Evolutionary conservation across 2,797 vertebrate genomes (phyloP), one percentile per base, ranked within the genome.

Genomic region (Sus cebifrons): DNA sequence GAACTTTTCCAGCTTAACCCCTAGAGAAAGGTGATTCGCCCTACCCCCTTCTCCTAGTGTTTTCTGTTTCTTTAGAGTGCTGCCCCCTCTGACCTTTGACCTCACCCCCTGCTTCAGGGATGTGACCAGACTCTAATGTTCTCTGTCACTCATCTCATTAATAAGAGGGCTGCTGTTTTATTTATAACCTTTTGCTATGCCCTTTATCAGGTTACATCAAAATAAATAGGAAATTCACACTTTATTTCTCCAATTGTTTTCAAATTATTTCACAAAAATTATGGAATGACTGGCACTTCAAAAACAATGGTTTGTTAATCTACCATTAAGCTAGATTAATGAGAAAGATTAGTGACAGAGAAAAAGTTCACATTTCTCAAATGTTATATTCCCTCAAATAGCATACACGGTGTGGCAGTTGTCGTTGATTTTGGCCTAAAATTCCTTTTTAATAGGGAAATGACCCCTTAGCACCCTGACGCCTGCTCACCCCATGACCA

Each of bases 301-400:
- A n/a, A 96, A 93, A 94, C 56, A 92, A 74, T 5, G 27, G 78
- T 60, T 89, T 71, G 27, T 44, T 91, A 25, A 79, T 65, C 52
- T 79, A 87, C 52, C 32, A 36, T 82, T 83, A 91, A 94, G 36
- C 65, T 71, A 56, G 36, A 73, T 58, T 36, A 93, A 49, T 29
- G 56, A 93, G 79, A 79, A 49, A 49, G 44, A 49, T 49, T 52
- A 52, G 78, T 85, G 58, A 40, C 27, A 64, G 17, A 32, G 87
- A 79, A 83, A 74, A 52, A 54, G 2, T 71, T 74, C 23, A 64
- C 40, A 79, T 65, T 73, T 83, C 44, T 83, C 40, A 86, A 81
- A 77, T 27, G 56, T 74, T 79, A 65, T 21, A 25, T 18, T 85
- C 27, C 64, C 29, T 54, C 60, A 75, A 95, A 81, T 21, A 84